Evolutionary conservation across 2,888 invertebrate species (phyloP).

Genomic region (Tetheella fluctuosa): DNA sequence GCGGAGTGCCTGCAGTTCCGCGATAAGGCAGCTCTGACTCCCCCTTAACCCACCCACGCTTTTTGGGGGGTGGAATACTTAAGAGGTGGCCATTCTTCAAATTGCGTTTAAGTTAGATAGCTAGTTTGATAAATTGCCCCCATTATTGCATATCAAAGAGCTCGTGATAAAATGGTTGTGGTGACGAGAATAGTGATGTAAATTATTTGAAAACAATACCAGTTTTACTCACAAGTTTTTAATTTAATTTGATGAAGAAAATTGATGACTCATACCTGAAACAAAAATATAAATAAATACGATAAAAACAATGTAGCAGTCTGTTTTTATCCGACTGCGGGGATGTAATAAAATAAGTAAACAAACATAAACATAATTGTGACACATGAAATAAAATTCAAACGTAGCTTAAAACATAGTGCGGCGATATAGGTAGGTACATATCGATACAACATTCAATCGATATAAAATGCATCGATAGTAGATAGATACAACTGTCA

Average conservation of each 20-base stretch:
- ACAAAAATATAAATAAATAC: background rate
- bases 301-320: constrained; percentile 3
- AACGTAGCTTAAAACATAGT: constrained; percentile 60
- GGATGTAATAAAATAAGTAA: too few species aligned
- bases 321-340: too few species aligned
- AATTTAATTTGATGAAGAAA: constrained; percentile 6
- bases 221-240: constrained; percentile 46
- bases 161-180: constrained; percentile 67
- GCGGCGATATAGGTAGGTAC: too few species aligned
- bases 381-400: constrained; percentile 58
- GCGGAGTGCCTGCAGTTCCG: constrained; percentile 80
- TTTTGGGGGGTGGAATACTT: constrained; percentile 75
- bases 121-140: constrained; percentile 81
- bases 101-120: constrained; percentile 82
- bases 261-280: background rate
- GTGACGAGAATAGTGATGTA: constrained; percentile 53
- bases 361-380: constrained; percentile 51
- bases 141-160: constrained; percentile 81
- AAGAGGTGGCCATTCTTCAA: constrained; percentile 81
- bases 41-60: constrained; percentile 37
- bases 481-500: constrained; percentile 48
- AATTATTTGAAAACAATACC: constrained; percentile 42
- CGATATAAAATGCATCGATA: constrained; percentile 51
- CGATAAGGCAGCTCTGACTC: constrained; percentile 73
- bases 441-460: constrained; percentile 26